Percentiles rank a stretch among this genome's conserved stretches.
These are phyloP conservation scores for Callionymus lyra DNA, from an alignment of 2,113 vertebrate species.

Conservation along the genomic window DNA sequence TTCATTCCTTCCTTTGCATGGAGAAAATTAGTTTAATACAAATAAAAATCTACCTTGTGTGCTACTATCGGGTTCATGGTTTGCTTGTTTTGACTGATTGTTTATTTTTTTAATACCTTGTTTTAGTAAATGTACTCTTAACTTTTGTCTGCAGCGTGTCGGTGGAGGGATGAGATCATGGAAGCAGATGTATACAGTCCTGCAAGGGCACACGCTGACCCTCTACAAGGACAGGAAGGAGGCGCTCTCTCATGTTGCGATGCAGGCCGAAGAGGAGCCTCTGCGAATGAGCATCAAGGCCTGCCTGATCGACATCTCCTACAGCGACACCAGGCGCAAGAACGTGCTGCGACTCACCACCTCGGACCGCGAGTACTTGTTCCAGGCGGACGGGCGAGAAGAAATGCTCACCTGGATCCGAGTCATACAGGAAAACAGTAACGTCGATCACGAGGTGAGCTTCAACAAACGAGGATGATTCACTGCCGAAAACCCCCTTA, in stretches of 20 bases:
- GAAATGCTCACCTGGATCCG: slow-evolving; percentile 94
- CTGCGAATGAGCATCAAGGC: slow-evolving; percentile 86
- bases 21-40: too few species aligned
- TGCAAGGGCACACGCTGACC: slow-evolving; percentile 82
- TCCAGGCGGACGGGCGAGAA: slow-evolving; percentile 92
- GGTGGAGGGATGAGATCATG: slow-evolving; percentile 85
- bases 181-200: slow-evolving; percentile 90
- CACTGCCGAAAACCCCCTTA: too few species aligned
- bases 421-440: slow-evolving; percentile 91
- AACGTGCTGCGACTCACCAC: slow-evolving; percentile 94
- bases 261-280: slow-evolving; percentile 78
- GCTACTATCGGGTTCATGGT: too few species aligned
- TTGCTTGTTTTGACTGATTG: too few species aligned
- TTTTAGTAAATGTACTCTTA: slow-evolving; percentile 1
- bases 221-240: slow-evolving; percentile 92
- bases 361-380: slow-evolving; percentile 88
- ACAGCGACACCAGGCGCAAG: slow-evolving; percentile 96
- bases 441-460: slow-evolving; percentile 83
- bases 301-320: slow-evolving; percentile 95
- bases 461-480: background rate
- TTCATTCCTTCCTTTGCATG: too few species aligned
- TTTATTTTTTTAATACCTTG: too few species aligned
- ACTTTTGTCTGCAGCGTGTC: slow-evolving; percentile 67
- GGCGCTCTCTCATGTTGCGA: slow-evolving; percentile 57
- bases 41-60: too few species aligned